Evolutionary conservation across 2,888 invertebrate species (phyloP).

Genomic region (Pemphredon lugubris): DNA sequence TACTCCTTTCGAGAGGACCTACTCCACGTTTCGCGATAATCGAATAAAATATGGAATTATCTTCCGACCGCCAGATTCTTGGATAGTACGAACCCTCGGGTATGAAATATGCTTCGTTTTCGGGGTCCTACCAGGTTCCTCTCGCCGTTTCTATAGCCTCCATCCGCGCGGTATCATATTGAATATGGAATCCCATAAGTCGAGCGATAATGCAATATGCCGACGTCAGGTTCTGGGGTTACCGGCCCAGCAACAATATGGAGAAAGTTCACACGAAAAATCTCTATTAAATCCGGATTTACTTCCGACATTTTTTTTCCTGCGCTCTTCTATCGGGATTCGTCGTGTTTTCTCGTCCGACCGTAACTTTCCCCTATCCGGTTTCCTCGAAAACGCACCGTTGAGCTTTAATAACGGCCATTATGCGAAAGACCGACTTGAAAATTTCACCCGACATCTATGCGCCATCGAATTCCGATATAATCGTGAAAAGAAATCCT

Average conservation of each 20-base stretch:
- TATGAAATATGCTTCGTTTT: conserved; percentile 49
- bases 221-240: conserved; percentile 70
- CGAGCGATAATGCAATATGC: conserved; percentile 77
- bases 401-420: conserved; percentile 26
- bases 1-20: too few relatives aligned
- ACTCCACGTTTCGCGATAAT: neutral
- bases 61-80: conserved; percentile 3
- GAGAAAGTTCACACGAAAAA: conserved; percentile 49
- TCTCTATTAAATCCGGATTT: conserved; percentile 75
- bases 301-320: conserved; percentile 32
- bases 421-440: neutral
- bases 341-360: neutral
- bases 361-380: neutral
- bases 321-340: neutral
- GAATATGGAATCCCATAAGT: conserved; percentile 75
- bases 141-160: conserved; percentile 22
- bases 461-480: neutral
- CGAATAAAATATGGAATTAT: neutral
- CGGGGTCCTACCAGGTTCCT: conserved; percentile 22
- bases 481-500: neutral
- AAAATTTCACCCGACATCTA: neutral
- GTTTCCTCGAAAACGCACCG: neutral
- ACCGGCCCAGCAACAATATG: conserved; percentile 51
- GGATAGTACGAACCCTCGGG: conserved; percentile 20
- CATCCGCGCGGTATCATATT: conserved; percentile 66